Base-by-base conservation (phyloP, 1,140 invertebrate genomes). In the Lepidurus couesii region DNA sequence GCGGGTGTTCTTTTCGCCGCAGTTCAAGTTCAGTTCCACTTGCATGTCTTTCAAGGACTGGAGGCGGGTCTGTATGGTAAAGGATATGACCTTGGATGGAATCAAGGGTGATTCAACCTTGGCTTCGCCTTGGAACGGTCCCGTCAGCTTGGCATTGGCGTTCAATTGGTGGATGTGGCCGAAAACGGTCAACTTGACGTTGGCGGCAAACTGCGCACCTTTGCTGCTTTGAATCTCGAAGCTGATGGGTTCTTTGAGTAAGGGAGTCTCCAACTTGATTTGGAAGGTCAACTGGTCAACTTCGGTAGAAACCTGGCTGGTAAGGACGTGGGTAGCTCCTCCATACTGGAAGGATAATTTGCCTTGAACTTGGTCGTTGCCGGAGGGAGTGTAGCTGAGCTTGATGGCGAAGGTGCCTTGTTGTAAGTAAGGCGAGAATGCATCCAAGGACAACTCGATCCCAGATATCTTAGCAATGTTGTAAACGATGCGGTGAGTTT, bases 351-450 rank as follows among this genome's bases (percentile, higher is more conserved):
- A 16, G 8, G 44, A 77, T 16, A 79, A 43, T 10, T 47, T 80
- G 24, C 42, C 79, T 45, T 80, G 74, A 5, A 43, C 44, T 65
- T 73, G 75, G 73, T 74, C 53, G 6, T 13, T 53, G 9, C 16
- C 53, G 16, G 53, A 65, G 1, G 53, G 53, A 21, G 5, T 13
- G 53, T 65, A 65, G 13, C 16, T 21, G n/a, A 65, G 16, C 13
- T 65, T 65, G 16, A 24, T 16, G 34, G 21, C 76, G 0, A 34
- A 80, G 2, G 24, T 65, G 45, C n/a, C 73, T 42, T 44, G 44
- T 77, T 75, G n/a, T 8, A 80, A 44, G 43, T 42, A 45, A 26
- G 79, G 79, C 8, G 80, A 80, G 34, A 80, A 77, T 42, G 75
- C 77, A n/a, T 78, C 74, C 44, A 78, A 45, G 6, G 76, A 34